Conservation (phyloP, 2,797 vertebrate genomes). For the Trichosurus vulpecula region DNA sequence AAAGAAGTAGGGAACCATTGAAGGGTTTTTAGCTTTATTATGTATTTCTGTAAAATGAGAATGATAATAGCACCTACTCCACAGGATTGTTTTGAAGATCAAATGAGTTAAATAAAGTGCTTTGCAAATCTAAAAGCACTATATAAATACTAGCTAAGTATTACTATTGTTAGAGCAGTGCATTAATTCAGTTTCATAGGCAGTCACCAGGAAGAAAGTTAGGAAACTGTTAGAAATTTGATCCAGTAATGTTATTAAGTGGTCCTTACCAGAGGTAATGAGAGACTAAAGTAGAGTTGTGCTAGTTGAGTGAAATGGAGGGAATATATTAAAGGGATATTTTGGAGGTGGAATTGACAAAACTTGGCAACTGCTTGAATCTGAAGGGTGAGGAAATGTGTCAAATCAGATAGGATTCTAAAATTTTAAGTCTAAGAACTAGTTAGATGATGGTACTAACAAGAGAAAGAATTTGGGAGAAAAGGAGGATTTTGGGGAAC, state of each 20-base stretch:
- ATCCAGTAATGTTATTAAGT: neutral
- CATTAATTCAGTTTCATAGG: neutral
- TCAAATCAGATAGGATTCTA: neutral
- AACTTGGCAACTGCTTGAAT: neutral
- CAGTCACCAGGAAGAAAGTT: neutral
- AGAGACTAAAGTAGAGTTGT: neutral
- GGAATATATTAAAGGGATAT: neutral
- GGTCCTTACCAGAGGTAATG: neutral
- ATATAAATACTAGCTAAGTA: neutral
- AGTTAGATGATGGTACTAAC: neutral
- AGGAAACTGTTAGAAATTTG: neutral
- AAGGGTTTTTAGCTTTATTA: neutral
- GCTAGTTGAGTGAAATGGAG: neutral
- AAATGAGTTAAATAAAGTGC: neutral
- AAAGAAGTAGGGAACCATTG: neutral
- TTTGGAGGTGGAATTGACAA: neutral
- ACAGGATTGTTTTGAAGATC: neutral
- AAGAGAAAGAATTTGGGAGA: neutral
- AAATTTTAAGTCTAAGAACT: neutral
- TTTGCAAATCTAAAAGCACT: neutral
- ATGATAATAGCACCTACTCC: neutral
- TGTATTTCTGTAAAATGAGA: neutral
- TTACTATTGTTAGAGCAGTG: neutral
- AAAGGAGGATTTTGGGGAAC: neutral
- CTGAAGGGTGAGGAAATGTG: neutral